Conservation (phyloP, 2,797 vertebrate genomes). For the Clarias platycephalus region DNA sequence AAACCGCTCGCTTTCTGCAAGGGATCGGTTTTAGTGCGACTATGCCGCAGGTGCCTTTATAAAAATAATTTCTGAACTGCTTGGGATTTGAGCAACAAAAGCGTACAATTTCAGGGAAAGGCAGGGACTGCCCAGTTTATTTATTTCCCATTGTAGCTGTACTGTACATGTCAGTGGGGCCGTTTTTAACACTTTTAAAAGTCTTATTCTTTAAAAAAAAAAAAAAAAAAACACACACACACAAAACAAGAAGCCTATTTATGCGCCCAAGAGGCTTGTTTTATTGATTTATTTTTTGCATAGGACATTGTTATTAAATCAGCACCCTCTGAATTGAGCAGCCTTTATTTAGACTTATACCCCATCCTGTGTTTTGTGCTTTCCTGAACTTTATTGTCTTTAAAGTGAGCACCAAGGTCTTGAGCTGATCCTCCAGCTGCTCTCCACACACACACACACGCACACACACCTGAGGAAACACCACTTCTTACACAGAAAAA, state of each 20-base stretch:
- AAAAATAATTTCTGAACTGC: slow-evolving; percentile 42
- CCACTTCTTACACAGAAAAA: neutral
- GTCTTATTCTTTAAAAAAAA: neutral
- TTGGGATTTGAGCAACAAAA: slow-evolving; percentile 25
- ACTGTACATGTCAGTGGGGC: neutral
- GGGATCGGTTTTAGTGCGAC: slow-evolving; percentile 39
- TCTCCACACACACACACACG: slow-evolving; percentile 10
- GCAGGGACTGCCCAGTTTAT: neutral
- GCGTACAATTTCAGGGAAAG: slow-evolving; percentile 14
- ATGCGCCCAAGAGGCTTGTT: neutral
- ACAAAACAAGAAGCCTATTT: neutral
- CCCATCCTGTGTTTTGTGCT: slow-evolving; percentile 20
- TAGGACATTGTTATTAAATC: slow-evolving; percentile 39
- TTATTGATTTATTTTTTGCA: neutral
- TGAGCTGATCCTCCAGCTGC: slow-evolving; percentile 34
- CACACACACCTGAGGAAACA: slow-evolving; percentile 27
- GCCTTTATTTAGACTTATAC: slow-evolving; percentile 45
- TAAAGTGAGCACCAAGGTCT: slow-evolving; percentile 34
- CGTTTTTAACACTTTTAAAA: neutral
- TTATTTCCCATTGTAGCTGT: slow-evolving; percentile 4
- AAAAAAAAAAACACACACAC: neutral
- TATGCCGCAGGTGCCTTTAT: slow-evolving; percentile 40
- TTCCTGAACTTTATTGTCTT: slow-evolving; percentile 48
- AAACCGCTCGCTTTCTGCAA: slow-evolving; percentile 21
- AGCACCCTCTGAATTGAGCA: slow-evolving; percentile 14